phyloP scores from a whole-genome alignment of 1,140 invertebrate species.

The Maniola jurtina region DNA sequence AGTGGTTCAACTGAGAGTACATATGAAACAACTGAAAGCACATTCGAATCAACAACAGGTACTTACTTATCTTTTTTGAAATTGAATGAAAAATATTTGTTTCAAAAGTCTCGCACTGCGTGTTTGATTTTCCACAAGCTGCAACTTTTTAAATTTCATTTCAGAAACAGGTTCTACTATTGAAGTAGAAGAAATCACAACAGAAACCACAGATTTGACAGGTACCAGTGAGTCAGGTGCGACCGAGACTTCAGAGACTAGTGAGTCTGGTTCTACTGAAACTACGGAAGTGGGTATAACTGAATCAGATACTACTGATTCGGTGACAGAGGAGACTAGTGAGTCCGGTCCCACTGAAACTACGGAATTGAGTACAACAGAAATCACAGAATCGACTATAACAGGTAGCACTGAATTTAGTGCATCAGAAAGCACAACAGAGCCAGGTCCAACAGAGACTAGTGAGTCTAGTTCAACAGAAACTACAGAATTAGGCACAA shows the following conservation, averaged over 20 bases:
- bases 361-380: constrained; percentile 18
- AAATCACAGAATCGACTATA: constrained; percentile 18
- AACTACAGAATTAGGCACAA: constrained; percentile 10
- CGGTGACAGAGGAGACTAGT: not conserved
- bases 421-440: constrained; percentile 11
- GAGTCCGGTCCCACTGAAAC: constrained; percentile 29
- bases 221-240: not conserved
- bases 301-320: not conserved
- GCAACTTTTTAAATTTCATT: too few relatives aligned
- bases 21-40: too few relatives aligned
- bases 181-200: not conserved
- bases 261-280: constrained; percentile 28
- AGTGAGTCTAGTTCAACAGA: constrained; percentile 9
- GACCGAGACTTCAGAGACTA: not conserved
- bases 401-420: constrained; percentile 2
- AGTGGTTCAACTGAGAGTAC: too few relatives aligned
- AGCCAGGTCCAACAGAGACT: constrained; percentile 10
- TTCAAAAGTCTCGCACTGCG: too few relatives aligned
- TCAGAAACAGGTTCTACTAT: too few relatives aligned
- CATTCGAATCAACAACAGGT: too few relatives aligned
- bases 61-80: too few relatives aligned
- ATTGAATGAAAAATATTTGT: too few relatives aligned
- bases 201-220: not conserved
- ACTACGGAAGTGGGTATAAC: constrained; percentile 11
- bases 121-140: too few relatives aligned